Percentiles rank a stretch among this genome's conserved stretches.
Conservation (phyloP, 1,140 invertebrate genomes). For the Drosophila yakuba region DNA sequence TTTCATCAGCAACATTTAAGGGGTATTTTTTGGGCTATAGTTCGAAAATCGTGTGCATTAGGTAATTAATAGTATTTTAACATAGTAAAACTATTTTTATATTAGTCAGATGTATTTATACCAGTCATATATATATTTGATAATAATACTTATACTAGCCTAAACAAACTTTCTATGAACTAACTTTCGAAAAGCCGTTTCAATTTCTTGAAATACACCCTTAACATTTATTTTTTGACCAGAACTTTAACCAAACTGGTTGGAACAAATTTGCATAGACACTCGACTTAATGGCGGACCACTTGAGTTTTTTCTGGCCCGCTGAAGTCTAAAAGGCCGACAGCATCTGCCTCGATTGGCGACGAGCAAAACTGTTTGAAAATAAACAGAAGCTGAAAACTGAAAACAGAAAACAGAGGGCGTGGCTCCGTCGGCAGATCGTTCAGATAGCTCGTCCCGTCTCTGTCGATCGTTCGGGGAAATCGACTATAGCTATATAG, state of each 20-base stretch:
- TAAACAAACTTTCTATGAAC: no score
- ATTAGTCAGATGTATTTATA: no score
- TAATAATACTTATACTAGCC: no score
- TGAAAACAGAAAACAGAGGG: constrained; percentile 24
- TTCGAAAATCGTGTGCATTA: no score
- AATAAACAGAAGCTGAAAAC: constrained; percentile 12
- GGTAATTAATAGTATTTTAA: no score
- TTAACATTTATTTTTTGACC: not conserved
- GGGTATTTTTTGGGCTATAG: not conserved
- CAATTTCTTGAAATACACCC: no score
- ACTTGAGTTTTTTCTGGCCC: constrained; percentile 22
- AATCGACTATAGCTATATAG: constrained; percentile 31
- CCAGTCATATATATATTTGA: no score
- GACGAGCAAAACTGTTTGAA: constrained; percentile 24
- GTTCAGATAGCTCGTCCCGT: constrained; percentile 21
- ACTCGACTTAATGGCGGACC: constrained; percentile 34
- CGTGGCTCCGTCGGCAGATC: constrained; percentile 28
- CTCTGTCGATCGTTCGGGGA: constrained; percentile 23
- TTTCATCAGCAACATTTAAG: constrained; percentile 9
- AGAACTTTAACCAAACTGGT: not conserved
- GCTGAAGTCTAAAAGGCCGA: constrained; percentile 9
- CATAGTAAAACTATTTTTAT: no score
- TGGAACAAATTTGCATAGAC: constrained; percentile 51
- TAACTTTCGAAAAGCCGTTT: no score
- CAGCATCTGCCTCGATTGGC: constrained; percentile 35